Evolutionary conservation across 2,888 invertebrate species (phyloP).

Genomic region (Druceiella hillmani): DNA sequence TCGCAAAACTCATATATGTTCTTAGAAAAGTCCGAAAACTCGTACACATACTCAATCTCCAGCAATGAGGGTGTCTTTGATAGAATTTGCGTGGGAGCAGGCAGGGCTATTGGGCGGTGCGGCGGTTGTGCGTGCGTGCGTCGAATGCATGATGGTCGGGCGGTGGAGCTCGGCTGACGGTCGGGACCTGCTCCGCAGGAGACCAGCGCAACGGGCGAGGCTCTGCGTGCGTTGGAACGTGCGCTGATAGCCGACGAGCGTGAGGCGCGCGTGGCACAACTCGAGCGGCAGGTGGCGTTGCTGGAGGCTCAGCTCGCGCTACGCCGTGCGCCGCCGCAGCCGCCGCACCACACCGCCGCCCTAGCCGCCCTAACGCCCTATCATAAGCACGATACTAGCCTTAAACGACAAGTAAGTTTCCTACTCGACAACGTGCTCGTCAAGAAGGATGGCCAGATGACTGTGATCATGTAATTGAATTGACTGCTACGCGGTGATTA

Average conservation of each 20-base stretch:
- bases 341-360: constrained; percentile 48
- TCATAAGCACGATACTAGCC: constrained; percentile 52
- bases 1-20: too few relatives aligned
- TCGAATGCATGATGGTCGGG: too few relatives aligned
- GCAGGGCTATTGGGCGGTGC: too few relatives aligned
- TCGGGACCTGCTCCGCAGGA: constrained; percentile 57
- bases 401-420: constrained; percentile 83
- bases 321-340: constrained; percentile 43
- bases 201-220: constrained; percentile 79
- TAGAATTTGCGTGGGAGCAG: too few relatives aligned
- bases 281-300: constrained; percentile 79
- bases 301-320: constrained; percentile 70
- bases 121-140: too few relatives aligned
- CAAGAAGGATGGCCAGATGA: constrained; percentile 63
- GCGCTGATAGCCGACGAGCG: too few relatives aligned
- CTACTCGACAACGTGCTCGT: constrained; percentile 75
- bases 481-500: constrained; percentile 5
- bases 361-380: constrained; percentile 58
- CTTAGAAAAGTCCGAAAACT: too few relatives aligned
- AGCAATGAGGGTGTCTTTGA: too few relatives aligned
- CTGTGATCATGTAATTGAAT: constrained; percentile 28
- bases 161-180: constrained; percentile 39
- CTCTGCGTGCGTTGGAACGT: constrained; percentile 74
- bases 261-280: constrained; percentile 80
- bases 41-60: too few relatives aligned